Evolutionary conservation across 2,113 vertebrate species (phyloP).

Genomic region (Struthidea cinerea): DNA sequence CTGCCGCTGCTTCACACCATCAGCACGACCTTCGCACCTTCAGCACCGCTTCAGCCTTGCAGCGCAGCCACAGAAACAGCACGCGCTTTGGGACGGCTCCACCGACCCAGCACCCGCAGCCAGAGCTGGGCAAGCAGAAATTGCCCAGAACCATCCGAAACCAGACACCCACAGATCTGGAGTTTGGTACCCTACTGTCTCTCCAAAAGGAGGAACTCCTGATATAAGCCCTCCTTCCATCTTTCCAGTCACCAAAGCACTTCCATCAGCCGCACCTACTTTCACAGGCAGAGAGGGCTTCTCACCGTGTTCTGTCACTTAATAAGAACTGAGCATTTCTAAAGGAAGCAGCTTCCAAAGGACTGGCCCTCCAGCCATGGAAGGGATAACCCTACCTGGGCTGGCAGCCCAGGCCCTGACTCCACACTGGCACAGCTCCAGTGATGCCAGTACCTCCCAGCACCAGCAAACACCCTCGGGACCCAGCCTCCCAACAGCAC

Average conservation of each 20-base stretch:
- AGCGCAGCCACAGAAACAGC: fast-evolving
- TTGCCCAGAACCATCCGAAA: neutral
- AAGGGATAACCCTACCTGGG: neutral
- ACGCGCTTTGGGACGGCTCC: fast-evolving
- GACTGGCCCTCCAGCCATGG: slow-evolving; percentile 1
- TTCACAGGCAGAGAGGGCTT: neutral
- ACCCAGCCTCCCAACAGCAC: neutral
- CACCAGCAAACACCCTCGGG: neutral
- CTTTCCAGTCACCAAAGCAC: neutral
- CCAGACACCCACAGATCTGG: neutral
- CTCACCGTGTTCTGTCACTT: neutral
- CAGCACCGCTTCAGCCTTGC: fast-evolving
- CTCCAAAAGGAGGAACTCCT: neutral
- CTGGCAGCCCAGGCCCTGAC: neutral
- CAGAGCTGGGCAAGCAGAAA: neutral
- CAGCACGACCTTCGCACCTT: neutral
- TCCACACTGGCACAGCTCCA: neutral
- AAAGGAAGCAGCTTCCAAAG: neutral
- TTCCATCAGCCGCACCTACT: neutral
- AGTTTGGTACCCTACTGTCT: neutral
- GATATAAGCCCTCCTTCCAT: neutral
- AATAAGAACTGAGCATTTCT: neutral
- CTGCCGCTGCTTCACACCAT: neutral
- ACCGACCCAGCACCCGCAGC: neutral
- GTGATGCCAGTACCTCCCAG: neutral